Percentiles rank a stretch among this genome's conserved stretches.
Evolutionary conservation across 2,888 invertebrate species (phyloP).

Genomic region (Calliscelio sp.): DNA sequence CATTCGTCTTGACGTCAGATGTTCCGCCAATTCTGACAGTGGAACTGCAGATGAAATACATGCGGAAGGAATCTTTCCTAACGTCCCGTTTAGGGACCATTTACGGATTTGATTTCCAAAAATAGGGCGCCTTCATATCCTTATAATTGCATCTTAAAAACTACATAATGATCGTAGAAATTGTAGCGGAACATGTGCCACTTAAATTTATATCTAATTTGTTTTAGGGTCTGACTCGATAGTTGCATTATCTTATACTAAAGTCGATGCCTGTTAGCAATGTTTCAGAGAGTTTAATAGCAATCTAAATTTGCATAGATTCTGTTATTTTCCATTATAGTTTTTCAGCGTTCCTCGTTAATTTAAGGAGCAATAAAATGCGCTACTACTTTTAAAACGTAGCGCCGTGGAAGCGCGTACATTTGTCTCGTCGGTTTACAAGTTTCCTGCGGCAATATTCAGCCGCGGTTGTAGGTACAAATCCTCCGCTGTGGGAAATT

Average conservation of each 20-base stretch:
- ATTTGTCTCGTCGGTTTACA: slow-evolving; percentile 57
- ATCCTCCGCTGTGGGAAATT: slow-evolving; percentile 72
- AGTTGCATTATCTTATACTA: too few relatives aligned
- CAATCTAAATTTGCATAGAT: not conserved
- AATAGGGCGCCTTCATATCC: too few relatives aligned
- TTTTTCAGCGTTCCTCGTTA: not conserved
- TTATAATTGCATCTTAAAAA: too few relatives aligned
- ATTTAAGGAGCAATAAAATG: slow-evolving; percentile 44
- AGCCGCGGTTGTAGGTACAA: slow-evolving; percentile 64
- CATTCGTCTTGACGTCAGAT: slow-evolving; percentile 41
- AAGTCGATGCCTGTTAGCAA: too few relatives aligned
- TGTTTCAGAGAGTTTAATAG: too few relatives aligned
- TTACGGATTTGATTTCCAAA: too few relatives aligned
- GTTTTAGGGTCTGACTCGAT: too few relatives aligned
- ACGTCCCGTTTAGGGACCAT: too few relatives aligned
- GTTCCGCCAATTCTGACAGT: slow-evolving; percentile 5
- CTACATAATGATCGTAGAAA: too few relatives aligned
- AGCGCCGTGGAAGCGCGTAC: slow-evolving; percentile 34
- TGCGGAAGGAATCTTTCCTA: not conserved
- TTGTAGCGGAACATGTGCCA: too few relatives aligned
- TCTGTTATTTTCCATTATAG: not conserved
- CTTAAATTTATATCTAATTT: too few relatives aligned
- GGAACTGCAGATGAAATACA: not conserved
- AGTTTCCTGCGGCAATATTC: slow-evolving; percentile 53
- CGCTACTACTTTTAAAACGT: slow-evolving; percentile 22